Evolutionary conservation across 2,113 vertebrate species (phyloP).

Genomic region (Anhinga anhinga): DNA sequence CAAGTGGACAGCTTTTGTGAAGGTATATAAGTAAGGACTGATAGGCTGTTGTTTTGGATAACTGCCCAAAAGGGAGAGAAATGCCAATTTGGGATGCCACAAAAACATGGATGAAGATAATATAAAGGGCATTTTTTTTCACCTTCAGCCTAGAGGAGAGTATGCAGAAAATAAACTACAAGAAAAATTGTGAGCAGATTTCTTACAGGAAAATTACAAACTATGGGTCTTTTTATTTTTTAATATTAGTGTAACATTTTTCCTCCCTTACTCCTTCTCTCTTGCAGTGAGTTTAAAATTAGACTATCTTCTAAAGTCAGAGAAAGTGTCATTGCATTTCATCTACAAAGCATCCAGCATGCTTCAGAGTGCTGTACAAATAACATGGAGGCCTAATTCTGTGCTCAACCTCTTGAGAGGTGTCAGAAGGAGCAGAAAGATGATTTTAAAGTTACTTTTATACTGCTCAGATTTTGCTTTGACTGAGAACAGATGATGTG

Average conservation of each 20-base stretch:
- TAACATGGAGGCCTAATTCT: constrained; percentile 27
- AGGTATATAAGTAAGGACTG: neutral
- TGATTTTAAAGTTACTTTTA: constrained; percentile 40
- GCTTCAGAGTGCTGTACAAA: constrained; percentile 15
- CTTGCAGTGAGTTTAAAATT: constrained; percentile 10
- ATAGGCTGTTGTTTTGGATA: neutral
- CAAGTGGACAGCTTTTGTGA: neutral
- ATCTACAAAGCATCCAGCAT: constrained; percentile 1
- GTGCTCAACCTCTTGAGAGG: neutral
- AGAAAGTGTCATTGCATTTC: constrained; percentile 1
- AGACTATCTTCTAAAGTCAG: neutral
- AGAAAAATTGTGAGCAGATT: neutral
- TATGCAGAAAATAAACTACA: neutral
- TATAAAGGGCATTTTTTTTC: neutral
- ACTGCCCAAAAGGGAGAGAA: neutral
- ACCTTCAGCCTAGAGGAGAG: neutral
- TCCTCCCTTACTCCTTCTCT: neutral
- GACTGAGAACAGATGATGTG: neutral
- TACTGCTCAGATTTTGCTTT: neutral
- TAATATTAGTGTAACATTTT: neutral
- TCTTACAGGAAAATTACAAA: neutral
- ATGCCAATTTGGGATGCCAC: neutral
- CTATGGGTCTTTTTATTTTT: neutral
- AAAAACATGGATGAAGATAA: neutral
- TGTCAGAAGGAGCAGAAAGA: constrained; percentile 19